Evolutionary conservation across 2,888 invertebrate genomes (phyloP).

Genomic region (Sminthurides aquaticus): DNA sequence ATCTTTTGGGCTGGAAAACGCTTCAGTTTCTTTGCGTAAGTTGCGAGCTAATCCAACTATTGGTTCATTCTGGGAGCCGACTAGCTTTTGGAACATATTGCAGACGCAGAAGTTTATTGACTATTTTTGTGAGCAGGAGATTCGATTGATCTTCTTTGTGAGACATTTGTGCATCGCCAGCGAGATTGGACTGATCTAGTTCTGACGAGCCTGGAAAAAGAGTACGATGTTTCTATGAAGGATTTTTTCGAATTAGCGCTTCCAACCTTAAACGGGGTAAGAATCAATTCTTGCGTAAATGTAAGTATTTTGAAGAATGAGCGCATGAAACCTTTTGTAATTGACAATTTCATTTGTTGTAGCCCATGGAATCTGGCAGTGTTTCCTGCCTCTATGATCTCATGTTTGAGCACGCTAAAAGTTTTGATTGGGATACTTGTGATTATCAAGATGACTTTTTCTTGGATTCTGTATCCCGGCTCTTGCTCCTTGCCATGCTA

Average conservation of each 20-base stretch:
- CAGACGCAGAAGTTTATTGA: too few relatives aligned
- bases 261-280: not conserved
- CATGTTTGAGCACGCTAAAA: conserved; percentile 48
- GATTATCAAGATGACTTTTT: conserved; percentile 48
- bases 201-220: not conserved
- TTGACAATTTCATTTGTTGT: not conserved
- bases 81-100: too few relatives aligned
- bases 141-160: not conserved
- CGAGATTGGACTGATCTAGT: not conserved
- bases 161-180: not conserved
- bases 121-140: too few relatives aligned
- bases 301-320: too few relatives aligned
- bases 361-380: conserved; percentile 18
- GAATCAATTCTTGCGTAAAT: too few relatives aligned
- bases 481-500: conserved; percentile 51
- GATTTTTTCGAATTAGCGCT: conserved; percentile 1
- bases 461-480: conserved; percentile 50
- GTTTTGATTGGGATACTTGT: conserved; percentile 52
- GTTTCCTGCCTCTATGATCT: conserved; percentile 45
- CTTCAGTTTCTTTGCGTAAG: not conserved
- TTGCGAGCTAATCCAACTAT: too few relatives aligned
- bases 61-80: too few relatives aligned
- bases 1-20: conserved; percentile 46
- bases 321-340: not conserved
- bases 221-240: not conserved